Conservation (phyloP, 2,888 invertebrate genomes). For the Nesidiocoris tenuis region DNA sequence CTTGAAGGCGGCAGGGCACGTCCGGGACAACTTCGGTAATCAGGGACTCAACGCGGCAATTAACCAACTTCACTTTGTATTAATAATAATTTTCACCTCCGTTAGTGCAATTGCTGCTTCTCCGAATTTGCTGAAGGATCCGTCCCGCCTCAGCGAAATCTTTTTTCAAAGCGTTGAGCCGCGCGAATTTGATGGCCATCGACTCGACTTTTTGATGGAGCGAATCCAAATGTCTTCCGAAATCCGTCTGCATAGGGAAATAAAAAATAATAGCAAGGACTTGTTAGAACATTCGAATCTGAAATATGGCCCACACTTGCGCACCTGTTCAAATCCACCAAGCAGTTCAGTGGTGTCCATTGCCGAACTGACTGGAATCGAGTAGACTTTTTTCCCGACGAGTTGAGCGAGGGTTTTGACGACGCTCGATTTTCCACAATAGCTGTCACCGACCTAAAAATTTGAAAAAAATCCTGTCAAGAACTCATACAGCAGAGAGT, state of each 20-base stretch:
- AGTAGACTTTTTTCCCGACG: slow-evolving; percentile 69
- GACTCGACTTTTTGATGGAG: slow-evolving; percentile 21
- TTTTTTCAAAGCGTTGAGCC: neutral
- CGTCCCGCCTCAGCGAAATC: slow-evolving; percentile 5
- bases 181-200: neutral
- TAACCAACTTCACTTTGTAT: too few relatives aligned
- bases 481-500: too few relatives aligned
- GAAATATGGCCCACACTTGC: too few relatives aligned
- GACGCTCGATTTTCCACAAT: slow-evolving; percentile 76
- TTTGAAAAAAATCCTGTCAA: slow-evolving; percentile 33
- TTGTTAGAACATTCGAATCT: too few relatives aligned
- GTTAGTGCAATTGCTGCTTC: neutral
- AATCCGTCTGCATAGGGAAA: slow-evolving; percentile 35
- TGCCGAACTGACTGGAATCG: slow-evolving; percentile 81
- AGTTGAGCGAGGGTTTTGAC: slow-evolving; percentile 75
- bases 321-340: slow-evolving; percentile 95
- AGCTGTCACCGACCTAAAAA: slow-evolving; percentile 68
- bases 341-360: slow-evolving; percentile 94
- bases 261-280: too few relatives aligned
- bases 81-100: neutral
- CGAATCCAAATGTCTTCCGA: slow-evolving; percentile 26
- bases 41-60: too few relatives aligned
- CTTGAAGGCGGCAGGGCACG: too few relatives aligned
- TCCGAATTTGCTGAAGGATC: slow-evolving; percentile 16
- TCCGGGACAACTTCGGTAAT: too few relatives aligned